Base-by-base conservation (phyloP, 1,140 invertebrate species). In the Goniozus legneri region DNA sequence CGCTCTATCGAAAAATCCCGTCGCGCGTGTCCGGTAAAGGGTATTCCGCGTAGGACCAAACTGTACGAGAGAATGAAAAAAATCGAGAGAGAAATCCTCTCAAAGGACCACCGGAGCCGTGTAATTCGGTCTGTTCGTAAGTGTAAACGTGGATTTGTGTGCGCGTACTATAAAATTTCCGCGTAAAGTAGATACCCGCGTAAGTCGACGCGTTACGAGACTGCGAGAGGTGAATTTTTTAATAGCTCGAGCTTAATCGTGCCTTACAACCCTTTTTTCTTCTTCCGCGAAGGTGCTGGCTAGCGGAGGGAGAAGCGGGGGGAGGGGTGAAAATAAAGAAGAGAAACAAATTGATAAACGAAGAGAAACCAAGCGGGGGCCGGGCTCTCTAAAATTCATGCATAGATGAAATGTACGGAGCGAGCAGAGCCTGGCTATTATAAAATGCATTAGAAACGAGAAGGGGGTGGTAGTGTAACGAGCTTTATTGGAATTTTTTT, bases 211-310 rank as follows among this genome's bases (percentile, higher is more conserved):
- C 59, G 58, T 56, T 52, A 54, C 50, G 60, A 54, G 52, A 57
- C 41, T 35, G 15, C 14, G 48, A 14, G 21, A 41, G 36, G 44
- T 62, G 60, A 62, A 67, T 67, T 59, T n/a, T 65, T 63, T 67
- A 65, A 64, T 58, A 53, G 54, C 16, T 40, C 36, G 27, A 44
- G 59, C 57, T 65, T 64, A 64, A 67, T 64, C 62, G 61, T 60
- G 58, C 59, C 64, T 58, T 53, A 62, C 58, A 65, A 62, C 64
- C 50, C 61, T 46, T n/a, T n/a, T n/a, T n/a, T n/a, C n/a, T n/a
- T n/a, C n/a, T n/a, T n/a, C n/a, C n/a, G 31, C 44, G 47, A 47
- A 44, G 50, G 37, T 60, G 50, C 42, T 30, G 35, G 36, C 24
- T 22, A 51, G 45, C 46, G 48, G 40, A 15, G 36, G 8, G 4